Evolutionary conservation across 2,888 invertebrate species (phyloP), one percentile per base, ranked within the genome.

Genomic region (Rotaria socialis): DNA sequence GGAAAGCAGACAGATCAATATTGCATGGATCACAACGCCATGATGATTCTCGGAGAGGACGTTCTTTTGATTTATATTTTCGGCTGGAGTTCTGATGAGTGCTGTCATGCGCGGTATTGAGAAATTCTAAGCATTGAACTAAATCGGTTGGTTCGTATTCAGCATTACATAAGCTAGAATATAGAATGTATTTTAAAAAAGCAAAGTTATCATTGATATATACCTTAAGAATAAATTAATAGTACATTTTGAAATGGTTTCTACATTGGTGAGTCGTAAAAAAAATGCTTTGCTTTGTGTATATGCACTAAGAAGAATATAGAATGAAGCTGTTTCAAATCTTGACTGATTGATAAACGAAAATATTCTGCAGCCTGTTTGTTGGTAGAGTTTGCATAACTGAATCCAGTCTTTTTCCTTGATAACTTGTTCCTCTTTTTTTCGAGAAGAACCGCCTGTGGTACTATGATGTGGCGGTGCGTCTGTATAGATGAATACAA

Each of bases 391-490:
- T 60, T 60, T 60, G 14, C 60, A 60, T 27, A 60, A 27, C 27
- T 27, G n/a, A 60, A 60, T 60, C 60, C 60, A 60, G 16, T 60
- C 60, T 27, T 60, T 60, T 60, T 60, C 60, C 27, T 60, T 60
- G n/a, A 60, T 14, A 2, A 1, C 14, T 6, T n/a, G 0, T 60
- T 27, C 60, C 7, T n/a, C 60, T n/a, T 10, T 60, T 52, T 10
- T 10, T 16, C 52, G 16, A 52, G 52, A 52, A 52, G 52, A 52
- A 52, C 52, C 52, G 16, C 14, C 52, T 2, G 52, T 52, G 8
- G 52, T 52, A 2, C 14, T 2, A 52, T 52, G 52, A 52, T 52
- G 52, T 52, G 52, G 52, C 16, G 52, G 52, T 52, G 52, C 52
- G 14, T 52, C 60, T n/a, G 60, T n/a, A 60, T 60, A 60, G 5